Evolutionary conservation across 2,797 vertebrate genomes (phyloP), one percentile per base, ranked within the genome.

Genomic region (Cryptoprocta ferox): DNA sequence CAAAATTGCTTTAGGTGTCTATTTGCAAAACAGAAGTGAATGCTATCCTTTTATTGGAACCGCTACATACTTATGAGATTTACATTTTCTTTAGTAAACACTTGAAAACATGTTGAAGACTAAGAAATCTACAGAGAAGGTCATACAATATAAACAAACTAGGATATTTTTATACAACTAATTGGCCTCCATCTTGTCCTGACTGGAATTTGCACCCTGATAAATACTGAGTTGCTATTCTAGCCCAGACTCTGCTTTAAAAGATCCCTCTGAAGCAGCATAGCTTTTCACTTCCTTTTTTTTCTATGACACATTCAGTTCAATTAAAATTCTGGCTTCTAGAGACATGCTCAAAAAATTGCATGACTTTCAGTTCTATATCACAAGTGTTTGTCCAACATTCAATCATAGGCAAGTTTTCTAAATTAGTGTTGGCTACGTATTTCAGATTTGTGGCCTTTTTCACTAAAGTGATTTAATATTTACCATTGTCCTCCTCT

Each of bases 1-100:
- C 97, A 98, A 98, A 98, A 97, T 96, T 90, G 30, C 85, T 97
- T 95, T 82, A 92, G 93, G 71, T 97, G 75, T 92, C 94, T 98
- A 97, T 95, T 71, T 95, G 56, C 56, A 89, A 94, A 98, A 95
- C 24, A 91, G 65, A 96, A 73, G 39, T 45, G 97, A 97, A 97
- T 84, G 30, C 19, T 95, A 2, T 18, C 37, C 79, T 86, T 42
- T 96, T 98, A 78, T 97, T 95, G 97, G 48, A 97, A 82, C 4
- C 95, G 35, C 15, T 82, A 78, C 0, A 2, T 78, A 53, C 32
- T 3, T 61, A 82, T 6, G 21, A 92, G 71, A 90, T 92, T 97
- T 96, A 93, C 1, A 68, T 73, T 97, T 96, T 90, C 32, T 88
- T 94, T 21, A 91, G 11, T 35, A 66, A 89, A 93, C 76, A 24